Evolutionary conservation across 2,797 vertebrate genomes (phyloP), one percentile per base, ranked within the genome.

Genomic region (Pipistrellus pipistrellus): DNA sequence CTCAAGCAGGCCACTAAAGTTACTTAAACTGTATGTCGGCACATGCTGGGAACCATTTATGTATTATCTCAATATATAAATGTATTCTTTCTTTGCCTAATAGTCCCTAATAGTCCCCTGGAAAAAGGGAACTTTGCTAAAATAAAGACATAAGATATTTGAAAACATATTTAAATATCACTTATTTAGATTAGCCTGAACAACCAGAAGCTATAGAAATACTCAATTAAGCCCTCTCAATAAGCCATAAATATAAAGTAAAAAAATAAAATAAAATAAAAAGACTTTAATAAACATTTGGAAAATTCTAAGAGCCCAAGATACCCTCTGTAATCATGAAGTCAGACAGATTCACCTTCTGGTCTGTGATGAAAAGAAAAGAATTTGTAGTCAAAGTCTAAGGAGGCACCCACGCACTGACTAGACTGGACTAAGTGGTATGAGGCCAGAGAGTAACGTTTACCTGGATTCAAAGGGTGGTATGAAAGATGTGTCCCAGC

Each of bases 111-210:
- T 13, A 73, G 41, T 72, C n/a, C 41, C 35, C 11, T 68, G 59
- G 55, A 85, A 76, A 94, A 89, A 71, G 44, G 48, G 27, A 14
- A 82, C 38, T 85, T 93, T 8, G 25, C 9, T 80, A 84, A 95
- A 95, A 94, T 53, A 77, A 80, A 85, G 51, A 90, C 13, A 84
- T 32, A 93, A 35, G n/a, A 46, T 35, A 66, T 81, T 75, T 85
- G 21, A 85, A 90, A 78, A 76, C 57, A 2, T 44, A 77, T 80
- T 89, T 48, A 27, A 76, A 90, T 57, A 76, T 20, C 25, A 83
- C 55, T 77, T 57, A 72, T 38, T 85, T 86, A 84, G 55, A 69
- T 75, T 48, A 73, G 38, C 53, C 48, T 83, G 55, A 88, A 78
- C 30, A 86, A 91, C 18, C 32, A 95, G 83, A 90, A 76, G 46